phyloP scores from a whole-genome alignment of 53 echinoderm and acorn worm species.

The Arbacia lixula region DNA sequence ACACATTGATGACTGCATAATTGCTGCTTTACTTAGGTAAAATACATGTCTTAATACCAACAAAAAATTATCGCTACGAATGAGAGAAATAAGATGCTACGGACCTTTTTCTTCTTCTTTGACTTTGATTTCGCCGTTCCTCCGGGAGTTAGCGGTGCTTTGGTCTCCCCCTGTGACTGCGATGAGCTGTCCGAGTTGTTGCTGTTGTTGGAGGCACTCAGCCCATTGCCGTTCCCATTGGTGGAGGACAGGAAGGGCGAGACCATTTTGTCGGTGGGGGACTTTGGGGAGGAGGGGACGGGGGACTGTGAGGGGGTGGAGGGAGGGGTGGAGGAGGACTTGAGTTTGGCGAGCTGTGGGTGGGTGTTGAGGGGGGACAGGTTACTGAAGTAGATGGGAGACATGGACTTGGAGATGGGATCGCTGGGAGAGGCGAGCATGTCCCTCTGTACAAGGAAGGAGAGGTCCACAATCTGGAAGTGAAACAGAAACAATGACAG shows the following conservation, averaged over 20 bases:
- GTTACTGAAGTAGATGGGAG: slow-evolving; percentile 81
- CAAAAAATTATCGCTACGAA: too few species aligned
- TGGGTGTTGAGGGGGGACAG: slow-evolving; percentile 70
- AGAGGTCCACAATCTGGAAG: slow-evolving; percentile 88
- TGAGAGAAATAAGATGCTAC: too few species aligned
- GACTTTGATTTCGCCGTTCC: slow-evolving; percentile 83
- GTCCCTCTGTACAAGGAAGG: slow-evolving; percentile 82
- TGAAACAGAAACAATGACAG: neutral
- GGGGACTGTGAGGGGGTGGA: slow-evolving; percentile 90
- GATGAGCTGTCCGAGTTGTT: slow-evolving; percentile 87
- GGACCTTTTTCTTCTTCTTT: slow-evolving; percentile 98
- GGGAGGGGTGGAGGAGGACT: slow-evolving; percentile 51
- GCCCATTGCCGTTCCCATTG: slow-evolving; percentile 55
- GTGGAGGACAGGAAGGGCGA: slow-evolving; percentile 91
- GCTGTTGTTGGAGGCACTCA: slow-evolving; percentile 78
- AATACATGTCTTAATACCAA: too few species aligned
- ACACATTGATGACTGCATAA: too few species aligned
- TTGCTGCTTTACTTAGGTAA: too few species aligned
- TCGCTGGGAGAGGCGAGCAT: slow-evolving; percentile 73
- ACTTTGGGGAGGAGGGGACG: slow-evolving; percentile 81
- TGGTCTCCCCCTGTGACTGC: slow-evolving; percentile 74
- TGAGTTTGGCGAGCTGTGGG: slow-evolving; percentile 61
- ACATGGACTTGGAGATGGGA: slow-evolving; percentile 78
- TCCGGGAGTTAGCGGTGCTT: slow-evolving; percentile 36
- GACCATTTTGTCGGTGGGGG: slow-evolving; percentile 87